phyloP scores from a whole-genome alignment of 2,113 vertebrate species.

The Jacana jacana region DNA sequence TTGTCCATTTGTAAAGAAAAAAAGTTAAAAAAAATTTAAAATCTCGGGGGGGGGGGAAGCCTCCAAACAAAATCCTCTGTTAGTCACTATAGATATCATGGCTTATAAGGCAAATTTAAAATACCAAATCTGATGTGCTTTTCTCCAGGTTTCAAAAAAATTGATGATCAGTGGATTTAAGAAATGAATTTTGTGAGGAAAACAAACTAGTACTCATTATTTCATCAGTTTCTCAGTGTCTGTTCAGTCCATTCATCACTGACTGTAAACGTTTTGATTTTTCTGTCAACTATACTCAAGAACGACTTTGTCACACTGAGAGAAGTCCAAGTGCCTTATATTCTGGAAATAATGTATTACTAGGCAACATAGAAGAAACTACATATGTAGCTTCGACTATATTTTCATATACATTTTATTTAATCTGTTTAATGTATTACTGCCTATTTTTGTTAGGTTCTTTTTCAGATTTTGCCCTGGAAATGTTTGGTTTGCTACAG shows the following conservation, averaged over 20 bases:
- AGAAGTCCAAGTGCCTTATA: background rate
- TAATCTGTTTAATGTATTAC: background rate
- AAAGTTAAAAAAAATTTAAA: too few relatives aligned
- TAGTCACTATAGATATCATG: background rate
- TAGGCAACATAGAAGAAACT: background rate
- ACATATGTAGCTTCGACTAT: background rate
- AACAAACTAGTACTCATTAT: background rate
- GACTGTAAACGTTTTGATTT: background rate
- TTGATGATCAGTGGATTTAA: background rate
- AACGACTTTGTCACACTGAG: background rate
- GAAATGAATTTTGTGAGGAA: background rate
- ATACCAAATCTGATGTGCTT: background rate
- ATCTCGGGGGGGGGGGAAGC: rapidly evolving
- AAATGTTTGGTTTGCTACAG: background rate
- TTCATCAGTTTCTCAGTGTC: background rate
- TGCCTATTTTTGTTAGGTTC: background rate
- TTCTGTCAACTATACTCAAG: background rate
- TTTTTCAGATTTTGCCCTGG: background rate
- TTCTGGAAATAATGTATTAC: background rate
- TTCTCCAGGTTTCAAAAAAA: background rate
- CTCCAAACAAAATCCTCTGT: background rate
- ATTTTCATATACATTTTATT: background rate
- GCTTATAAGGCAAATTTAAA: background rate
- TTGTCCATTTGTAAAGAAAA: background rate
- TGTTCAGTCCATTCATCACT: background rate